Base-by-base conservation (phyloP, 2,113 vertebrate species). In the Haemorhous mexicanus region DNA sequence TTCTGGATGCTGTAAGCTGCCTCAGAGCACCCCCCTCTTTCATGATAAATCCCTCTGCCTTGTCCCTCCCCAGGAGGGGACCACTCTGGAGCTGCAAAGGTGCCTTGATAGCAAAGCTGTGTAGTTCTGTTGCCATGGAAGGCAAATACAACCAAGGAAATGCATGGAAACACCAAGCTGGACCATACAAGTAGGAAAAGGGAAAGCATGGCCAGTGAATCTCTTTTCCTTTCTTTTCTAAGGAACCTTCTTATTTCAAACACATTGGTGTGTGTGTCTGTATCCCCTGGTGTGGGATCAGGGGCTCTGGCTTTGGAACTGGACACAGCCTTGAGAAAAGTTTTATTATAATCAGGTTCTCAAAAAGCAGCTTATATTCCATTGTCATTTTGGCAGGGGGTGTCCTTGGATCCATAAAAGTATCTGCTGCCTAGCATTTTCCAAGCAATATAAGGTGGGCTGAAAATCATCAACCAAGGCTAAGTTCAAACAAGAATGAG, bases 201-300 rank as follows among this genome's bases (percentile, higher is more conserved):
- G 15, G 74, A 88, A 19, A 83, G 27, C 18, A 61, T 15, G 41
- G 20, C 12, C 24, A 37, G 13, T 19, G 32, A 7, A 80, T 88
- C 5, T 66, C 11, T 49, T 49, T 73, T 62, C 5, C 16, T 16
- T 8, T 35, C 26, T 35, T 9, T 79, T 41, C 33, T 50, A 39
- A 84, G 11, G 10, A 17, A 35, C 7, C 3, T 74, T 62, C 47
- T 53, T 79, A 30, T 69, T 85, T 76, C 44, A 68, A 52, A 22
- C 9, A 18, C 8, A 6, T 17, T 16, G 56, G 0, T 56, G 9
- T 16, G 0, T 22, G 6, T 43, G 8, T 50, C 5, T 53, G 13
- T 41, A 41, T 41, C 41, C 41, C 41, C 41, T 32, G 37, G 11
- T 3, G 5, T 20, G 19, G 26, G 1, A 37, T 21, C 19, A 11